Conservation (phyloP, 1,140 invertebrate genomes). For the Akabosia matsudoensis region DNA sequence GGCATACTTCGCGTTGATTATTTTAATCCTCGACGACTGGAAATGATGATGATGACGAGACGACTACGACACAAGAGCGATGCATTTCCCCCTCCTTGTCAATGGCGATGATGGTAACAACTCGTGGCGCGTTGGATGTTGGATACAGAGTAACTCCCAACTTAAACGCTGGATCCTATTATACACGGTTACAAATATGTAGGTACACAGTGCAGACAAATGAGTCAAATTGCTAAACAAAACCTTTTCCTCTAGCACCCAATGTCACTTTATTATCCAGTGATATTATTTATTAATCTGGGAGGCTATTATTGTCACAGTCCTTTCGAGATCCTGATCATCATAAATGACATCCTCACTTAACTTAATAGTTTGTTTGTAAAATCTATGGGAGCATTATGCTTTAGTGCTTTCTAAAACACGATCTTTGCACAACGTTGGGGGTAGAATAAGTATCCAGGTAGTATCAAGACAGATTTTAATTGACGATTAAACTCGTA, state of each 20-base stretch:
- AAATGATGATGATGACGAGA: conserved; percentile 11
- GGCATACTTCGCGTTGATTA: conserved; percentile 5
- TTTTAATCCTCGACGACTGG: background rate
- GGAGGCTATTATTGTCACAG: background rate
- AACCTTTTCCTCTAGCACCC: background rate
- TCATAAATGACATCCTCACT: conserved; percentile 14
- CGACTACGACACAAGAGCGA: background rate
- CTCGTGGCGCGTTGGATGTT: background rate
- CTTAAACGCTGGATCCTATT: background rate
- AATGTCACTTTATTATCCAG: background rate
- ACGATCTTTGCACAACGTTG: background rate
- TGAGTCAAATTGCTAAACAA: background rate
- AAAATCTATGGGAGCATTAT: background rate
- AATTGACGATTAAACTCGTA: too few relatives aligned
- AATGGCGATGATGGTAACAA: background rate
- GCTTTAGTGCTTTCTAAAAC: background rate
- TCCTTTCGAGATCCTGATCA: background rate
- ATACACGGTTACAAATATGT: background rate
- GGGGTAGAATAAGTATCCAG: background rate
- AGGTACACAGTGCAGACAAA: background rate
- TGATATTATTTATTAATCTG: background rate
- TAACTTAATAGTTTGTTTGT: background rate
- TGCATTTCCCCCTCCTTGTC: conserved; percentile 1
- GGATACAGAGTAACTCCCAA: background rate
- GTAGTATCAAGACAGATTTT: too few relatives aligned